These are phyloP conservation scores for Rhinella marina DNA, from an alignment of 2,797 vertebrate genomes.

Conservation along the genomic window DNA sequence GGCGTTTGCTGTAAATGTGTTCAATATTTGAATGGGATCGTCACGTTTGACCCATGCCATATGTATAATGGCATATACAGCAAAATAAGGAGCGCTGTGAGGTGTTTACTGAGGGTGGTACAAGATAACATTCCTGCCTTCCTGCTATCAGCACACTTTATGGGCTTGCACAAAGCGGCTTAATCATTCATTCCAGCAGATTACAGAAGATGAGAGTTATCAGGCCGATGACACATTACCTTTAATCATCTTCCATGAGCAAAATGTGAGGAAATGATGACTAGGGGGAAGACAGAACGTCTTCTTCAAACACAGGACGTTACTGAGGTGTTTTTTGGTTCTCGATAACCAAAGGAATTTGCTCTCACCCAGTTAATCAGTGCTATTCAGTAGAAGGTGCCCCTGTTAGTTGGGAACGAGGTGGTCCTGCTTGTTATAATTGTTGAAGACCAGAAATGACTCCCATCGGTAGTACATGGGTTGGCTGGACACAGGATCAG, in stretches of 20 bases:
- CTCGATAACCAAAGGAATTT: background rate
- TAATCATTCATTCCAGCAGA: constrained; percentile 53
- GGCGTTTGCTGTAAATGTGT: constrained; percentile 17
- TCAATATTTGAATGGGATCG: constrained; percentile 19
- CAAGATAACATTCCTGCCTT: constrained; percentile 52
- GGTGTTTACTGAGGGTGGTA: constrained; percentile 54
- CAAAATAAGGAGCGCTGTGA: background rate
- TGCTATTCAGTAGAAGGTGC: background rate
- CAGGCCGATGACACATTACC: constrained; percentile 40
- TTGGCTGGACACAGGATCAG: too few species aligned
- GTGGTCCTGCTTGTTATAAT: constrained; percentile 48
- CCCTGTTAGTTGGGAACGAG: constrained; percentile 41
- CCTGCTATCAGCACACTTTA: constrained; percentile 40
- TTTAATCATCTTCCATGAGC: constrained; percentile 30
- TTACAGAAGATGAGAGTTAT: constrained; percentile 50
- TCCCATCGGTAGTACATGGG: too few species aligned
- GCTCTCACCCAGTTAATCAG: background rate
- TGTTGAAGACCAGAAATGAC: too few species aligned
- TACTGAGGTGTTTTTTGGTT: constrained; percentile 61
- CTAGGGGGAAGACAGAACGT: constrained; percentile 61
- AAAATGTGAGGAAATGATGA: constrained; percentile 58
- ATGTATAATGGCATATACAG: background rate
- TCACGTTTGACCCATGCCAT: constrained; percentile 26
- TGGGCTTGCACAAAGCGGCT: constrained; percentile 32
- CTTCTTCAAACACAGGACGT: constrained; percentile 51